phyloP scores from a whole-genome alignment of 2,888 invertebrate genomes.

The Ennomos fuscantarius region DNA sequence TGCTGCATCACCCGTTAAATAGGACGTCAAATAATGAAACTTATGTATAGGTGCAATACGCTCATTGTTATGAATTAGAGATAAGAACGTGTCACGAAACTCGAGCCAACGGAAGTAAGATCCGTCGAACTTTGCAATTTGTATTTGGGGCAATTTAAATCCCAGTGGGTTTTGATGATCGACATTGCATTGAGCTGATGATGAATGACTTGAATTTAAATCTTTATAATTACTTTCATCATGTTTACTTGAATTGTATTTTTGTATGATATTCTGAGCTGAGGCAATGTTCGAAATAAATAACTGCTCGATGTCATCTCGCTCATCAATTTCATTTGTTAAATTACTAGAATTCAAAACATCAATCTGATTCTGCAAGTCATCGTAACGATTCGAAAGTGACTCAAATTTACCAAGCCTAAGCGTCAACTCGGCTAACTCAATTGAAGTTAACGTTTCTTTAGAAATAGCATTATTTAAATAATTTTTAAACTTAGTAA shows the following conservation, averaged over 20 bases:
- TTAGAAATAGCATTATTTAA: too few relatives aligned
- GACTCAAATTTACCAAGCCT: too few relatives aligned
- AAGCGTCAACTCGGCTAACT: too few relatives aligned
- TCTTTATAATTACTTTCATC: too few relatives aligned
- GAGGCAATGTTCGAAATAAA: not conserved
- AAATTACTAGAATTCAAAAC: not conserved
- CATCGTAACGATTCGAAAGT: not conserved
- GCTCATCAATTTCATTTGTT: not conserved
- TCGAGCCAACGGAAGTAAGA: too few relatives aligned
- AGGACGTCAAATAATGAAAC: too few relatives aligned
- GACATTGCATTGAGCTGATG: too few relatives aligned
- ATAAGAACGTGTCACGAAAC: not conserved
- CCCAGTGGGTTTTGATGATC: too few relatives aligned
- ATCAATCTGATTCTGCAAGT: conserved; percentile 1
- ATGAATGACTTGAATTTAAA: too few relatives aligned
- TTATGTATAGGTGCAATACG: not conserved
- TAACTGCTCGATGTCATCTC: not conserved
- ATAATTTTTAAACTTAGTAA: too few relatives aligned
- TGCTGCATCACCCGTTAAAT: too few relatives aligned
- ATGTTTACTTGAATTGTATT: not conserved
- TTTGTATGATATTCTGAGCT: not conserved
- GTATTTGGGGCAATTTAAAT: too few relatives aligned
- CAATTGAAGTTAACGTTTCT: not conserved
- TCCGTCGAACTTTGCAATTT: not conserved
- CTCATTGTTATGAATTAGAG: not conserved